Percentiles rank a stretch among this genome's conserved stretches.
These are phyloP conservation scores for Entelurus aequoreus DNA, from an alignment of 2,113 vertebrate species.

Conservation along the genomic window DNA sequence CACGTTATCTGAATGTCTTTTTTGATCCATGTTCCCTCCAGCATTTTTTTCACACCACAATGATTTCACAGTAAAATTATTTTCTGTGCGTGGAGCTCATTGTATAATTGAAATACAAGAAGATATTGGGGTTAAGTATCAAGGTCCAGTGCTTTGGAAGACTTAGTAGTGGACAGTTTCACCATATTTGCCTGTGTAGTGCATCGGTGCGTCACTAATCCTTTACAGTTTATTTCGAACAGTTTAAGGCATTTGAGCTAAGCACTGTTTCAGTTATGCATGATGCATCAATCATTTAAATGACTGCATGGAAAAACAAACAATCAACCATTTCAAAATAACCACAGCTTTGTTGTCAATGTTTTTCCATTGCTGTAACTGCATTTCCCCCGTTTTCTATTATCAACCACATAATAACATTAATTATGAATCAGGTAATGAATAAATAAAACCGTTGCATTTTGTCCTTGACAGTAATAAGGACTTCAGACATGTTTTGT, in stretches of 20 bases:
- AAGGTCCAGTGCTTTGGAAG: slow-evolving; percentile 35
- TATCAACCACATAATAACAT: slow-evolving; percentile 1
- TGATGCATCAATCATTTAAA: slow-evolving; percentile 16
- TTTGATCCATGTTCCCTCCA: slow-evolving; percentile 62
- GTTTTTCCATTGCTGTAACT: not conserved
- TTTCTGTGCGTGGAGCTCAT: slow-evolving; percentile 20
- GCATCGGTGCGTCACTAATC: slow-evolving; percentile 15
- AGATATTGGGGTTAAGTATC: slow-evolving; percentile 44
- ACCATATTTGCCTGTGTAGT: slow-evolving; percentile 10
- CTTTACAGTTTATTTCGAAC: not conserved
- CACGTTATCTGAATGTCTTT: slow-evolving; percentile 55
- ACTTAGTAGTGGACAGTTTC: slow-evolving; percentile 15
- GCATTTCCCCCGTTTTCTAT: not conserved
- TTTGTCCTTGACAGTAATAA: not conserved
- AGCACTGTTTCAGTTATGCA: slow-evolving; percentile 13
- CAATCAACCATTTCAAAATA: not conserved
- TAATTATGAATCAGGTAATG: not conserved
- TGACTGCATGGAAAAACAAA: not conserved
- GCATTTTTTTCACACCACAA: slow-evolving; percentile 44
- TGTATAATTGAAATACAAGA: slow-evolving; percentile 52
- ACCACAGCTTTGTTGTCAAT: not conserved
- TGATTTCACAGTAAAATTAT: slow-evolving; percentile 26
- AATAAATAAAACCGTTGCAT: not conserved
- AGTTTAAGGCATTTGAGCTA: not conserved
- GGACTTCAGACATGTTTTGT: not conserved